Evolutionary conservation across 2,888 invertebrate species (phyloP), one percentile per base, ranked within the genome.

Genomic region (Smittia sp.): DNA sequence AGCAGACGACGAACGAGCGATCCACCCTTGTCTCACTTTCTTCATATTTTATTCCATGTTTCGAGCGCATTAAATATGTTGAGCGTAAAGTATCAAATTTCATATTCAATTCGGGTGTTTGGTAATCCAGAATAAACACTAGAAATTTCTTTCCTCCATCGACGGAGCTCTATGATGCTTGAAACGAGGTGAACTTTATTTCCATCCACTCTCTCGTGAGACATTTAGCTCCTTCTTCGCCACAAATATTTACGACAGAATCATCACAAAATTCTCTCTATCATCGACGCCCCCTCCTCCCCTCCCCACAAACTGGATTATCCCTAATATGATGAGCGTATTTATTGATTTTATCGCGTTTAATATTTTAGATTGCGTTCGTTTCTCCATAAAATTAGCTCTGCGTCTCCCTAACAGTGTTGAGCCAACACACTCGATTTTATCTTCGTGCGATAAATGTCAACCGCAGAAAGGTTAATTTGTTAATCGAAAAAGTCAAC

Each of bases 21-120:
- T 58, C 22, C 58, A 58, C 58, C 58, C 58, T 18, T 18, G 58
- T 58, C 58, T 58, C 58, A 22, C 58, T 58, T 58, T 58, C 58
- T 22, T 58, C 58, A 22, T 22, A 58, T 22, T 46, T 58, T 22
- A 58, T 20, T 58, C 58, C 58, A 58, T 22, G 58, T 18, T 22
- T 58, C 11, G 22, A 58, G 58, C 18, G 58, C 58, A 58, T 58
- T 22, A 18, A 58, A 58, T 58, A 58, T 58, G 58, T 58, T 58
- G 7, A 22, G n/a, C 13, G 20, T 4, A 63, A 25, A 63, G 68
- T 69, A 69, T 69, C 68, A 69, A 52, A 69, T 69, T 69, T 69
- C 68, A 52, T 69, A 69, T 69, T 69, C 68, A 69, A 69, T 69
- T 46, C 25, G 68, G 46, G 52, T 18, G 13, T 67, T 69, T 20